phyloP scores from a whole-genome alignment of 2,888 invertebrate genomes.

The Cataglyphis altisquamis region DNA sequence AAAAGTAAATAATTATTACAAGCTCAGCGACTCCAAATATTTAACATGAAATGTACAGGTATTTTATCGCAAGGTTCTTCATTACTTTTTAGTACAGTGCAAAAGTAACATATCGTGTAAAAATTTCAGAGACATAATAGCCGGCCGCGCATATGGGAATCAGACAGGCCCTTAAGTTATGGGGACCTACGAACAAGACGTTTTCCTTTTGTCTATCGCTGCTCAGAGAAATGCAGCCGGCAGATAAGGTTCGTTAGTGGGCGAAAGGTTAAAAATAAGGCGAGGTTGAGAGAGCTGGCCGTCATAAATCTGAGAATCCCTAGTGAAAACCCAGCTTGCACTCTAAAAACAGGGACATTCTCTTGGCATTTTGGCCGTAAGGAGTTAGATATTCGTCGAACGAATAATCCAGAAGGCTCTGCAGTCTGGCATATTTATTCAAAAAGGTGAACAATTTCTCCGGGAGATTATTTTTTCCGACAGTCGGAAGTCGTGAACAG shows the following conservation, averaged over 20 bases:
- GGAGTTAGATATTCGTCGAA: constrained; percentile 60
- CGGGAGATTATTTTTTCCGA: constrained; percentile 43
- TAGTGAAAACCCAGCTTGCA: constrained; percentile 76
- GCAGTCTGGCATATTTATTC: constrained; percentile 52
- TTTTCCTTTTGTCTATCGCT: constrained; percentile 78
- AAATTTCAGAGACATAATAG: constrained; percentile 69
- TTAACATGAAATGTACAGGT: not conserved
- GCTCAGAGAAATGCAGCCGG: constrained; percentile 80
- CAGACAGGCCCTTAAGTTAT: constrained; percentile 76
- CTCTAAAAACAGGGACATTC: constrained; percentile 72
- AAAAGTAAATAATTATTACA: not conserved
- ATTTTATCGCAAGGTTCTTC: constrained; percentile 20
- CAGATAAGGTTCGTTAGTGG: constrained; percentile 86
- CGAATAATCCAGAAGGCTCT: constrained; percentile 31
- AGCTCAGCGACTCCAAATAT: constrained; percentile 14
- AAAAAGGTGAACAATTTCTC: constrained; percentile 55
- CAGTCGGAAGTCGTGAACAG: not conserved
- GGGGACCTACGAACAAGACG: constrained; percentile 70
- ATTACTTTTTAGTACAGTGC: constrained; percentile 25
- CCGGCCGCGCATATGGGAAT: constrained; percentile 68
- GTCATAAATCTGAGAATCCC: constrained; percentile 85
- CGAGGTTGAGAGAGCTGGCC: constrained; percentile 76
- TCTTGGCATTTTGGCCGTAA: constrained; percentile 56
- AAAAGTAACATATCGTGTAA: constrained; percentile 48
- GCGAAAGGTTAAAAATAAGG: constrained; percentile 82